Base-by-base conservation (phyloP, 2,113 vertebrate genomes). In the Chunga burmeisteri region DNA sequence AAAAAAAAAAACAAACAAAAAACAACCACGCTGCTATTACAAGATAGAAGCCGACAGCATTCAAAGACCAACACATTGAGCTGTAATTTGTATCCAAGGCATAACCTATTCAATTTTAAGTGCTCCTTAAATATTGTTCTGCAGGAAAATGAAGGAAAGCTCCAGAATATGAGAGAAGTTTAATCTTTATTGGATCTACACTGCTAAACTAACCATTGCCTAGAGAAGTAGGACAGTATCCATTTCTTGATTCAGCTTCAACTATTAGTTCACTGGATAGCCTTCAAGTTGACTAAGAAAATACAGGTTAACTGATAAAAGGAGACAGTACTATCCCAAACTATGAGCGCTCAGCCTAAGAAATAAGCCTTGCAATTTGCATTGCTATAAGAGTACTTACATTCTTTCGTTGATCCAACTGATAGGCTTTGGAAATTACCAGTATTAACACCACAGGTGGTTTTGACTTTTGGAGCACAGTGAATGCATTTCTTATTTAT, bases 401-500 rank as follows among this genome's bases (percentile, higher is more conserved):
- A 73, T 79, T 92, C 82, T 71, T 88, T 71, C 66, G 66, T 0
- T 66, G 38, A 82, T 53, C 46, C 46, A 63, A 94, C n/a, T 90
- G 70, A 73, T 27, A 82, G 23, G 53, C 36, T 70, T 89, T 75
- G 32, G 58, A 85, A 89, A 95, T 74, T 59, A 78, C 34, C 42
- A 74, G 36, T 17, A 75, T 20, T 85, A 94, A 73, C 49, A 87
- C 32, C 21, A 49, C 14, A 82, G 46, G 63, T 81, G 40, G 1
- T 17, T 83, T 85, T 87, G 27, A 56, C 63, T 86, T 87, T 58
- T 61, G 17, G 6, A 81, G 66, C 16, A 91, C 7, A 82, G 44
- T 36, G 42, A 93, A 80, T 47, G 58, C 26, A 81, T 82, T 89
- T 65, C 73, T 30, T 46, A 81, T 68, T 94, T 88, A 93, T 29